These are phyloP conservation scores for Drosophila tani DNA, from an alignment of 1,140 invertebrate species.

Conservation along the genomic window DNA sequence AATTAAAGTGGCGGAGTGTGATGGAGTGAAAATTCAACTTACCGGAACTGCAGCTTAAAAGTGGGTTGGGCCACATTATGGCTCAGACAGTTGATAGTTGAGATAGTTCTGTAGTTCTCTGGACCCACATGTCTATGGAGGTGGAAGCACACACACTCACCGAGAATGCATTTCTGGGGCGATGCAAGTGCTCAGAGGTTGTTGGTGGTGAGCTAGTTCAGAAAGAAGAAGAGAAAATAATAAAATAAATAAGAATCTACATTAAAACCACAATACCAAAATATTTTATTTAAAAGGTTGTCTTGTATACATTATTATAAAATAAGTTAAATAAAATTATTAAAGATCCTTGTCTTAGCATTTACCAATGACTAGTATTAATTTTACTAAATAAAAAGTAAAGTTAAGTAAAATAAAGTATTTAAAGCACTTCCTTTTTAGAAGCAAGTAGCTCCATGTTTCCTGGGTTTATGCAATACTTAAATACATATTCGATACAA, in stretches of 20 bases:
- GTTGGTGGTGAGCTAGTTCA: too few relatives aligned
- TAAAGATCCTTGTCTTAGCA: too few relatives aligned
- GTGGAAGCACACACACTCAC: constrained; percentile 31
- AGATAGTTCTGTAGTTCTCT: constrained; percentile 4
- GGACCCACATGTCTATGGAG: constrained; percentile 17
- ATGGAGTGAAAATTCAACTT: constrained; percentile 72
- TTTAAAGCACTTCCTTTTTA: neutral
- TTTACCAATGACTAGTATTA: too few relatives aligned
- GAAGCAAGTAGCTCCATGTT: neutral
- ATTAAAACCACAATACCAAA: too few relatives aligned
- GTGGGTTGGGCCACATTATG: constrained; percentile 64
- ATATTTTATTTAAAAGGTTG: too few relatives aligned
- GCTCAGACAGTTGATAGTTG: constrained; percentile 14
- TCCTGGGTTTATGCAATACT: neutral
- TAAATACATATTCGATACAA: neutral
- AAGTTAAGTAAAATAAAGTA: too few relatives aligned
- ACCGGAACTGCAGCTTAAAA: constrained; percentile 78
- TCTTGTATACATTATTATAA: too few relatives aligned
- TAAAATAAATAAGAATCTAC: too few relatives aligned
- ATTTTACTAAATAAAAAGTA: too few relatives aligned
- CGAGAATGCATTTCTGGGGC: constrained; percentile 34
- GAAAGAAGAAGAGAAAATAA: too few relatives aligned
- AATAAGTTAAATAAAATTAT: too few relatives aligned
- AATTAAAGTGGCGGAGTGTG: constrained; percentile 59
- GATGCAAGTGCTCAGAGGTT: constrained; percentile 8